Base-by-base conservation (phyloP, 2,888 invertebrate species). In the Andrena haemorrhoa region DNA sequence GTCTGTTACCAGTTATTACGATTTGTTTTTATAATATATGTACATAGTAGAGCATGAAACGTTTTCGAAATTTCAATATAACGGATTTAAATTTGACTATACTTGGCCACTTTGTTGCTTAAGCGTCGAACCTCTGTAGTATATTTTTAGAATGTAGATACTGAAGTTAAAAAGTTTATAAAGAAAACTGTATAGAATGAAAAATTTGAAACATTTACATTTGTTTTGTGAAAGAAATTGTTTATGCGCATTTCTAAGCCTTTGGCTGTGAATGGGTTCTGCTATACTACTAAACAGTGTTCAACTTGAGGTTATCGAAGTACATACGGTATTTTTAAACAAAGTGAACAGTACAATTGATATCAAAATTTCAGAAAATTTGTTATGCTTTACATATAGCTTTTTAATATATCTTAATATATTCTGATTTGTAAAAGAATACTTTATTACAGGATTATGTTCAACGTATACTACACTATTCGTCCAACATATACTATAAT, bases 1-100 rank as follows among this genome's bases (percentile, higher is more conserved):
- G 78, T 85, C 79, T 84, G 81, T 82, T 79, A 75, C 63, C 79
- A 66, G n/a, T 56, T 66, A 69, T 65, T 6, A 8, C 6, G 56
- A 58, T 64, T 51, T 23, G n/a, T 65, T 26, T 56, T 31, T n/a
- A 10, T 80, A 71, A 61, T 76, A 51, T 60, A 64, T 78, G 5
- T 61, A 51, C 41, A 41, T 41, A 77, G 65, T 2, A 61, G 65
- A 33, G 8, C 41, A 66, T 41, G 56, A 79, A 65, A 66, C 23
- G 5, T 60, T 63, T 61, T 31, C 60, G 68, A 78, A 68, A 61
- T 75, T 61, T 78, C 16, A 68, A 78, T 53, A 47, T 16, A 58
- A 23, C 23, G 23, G 23, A 23, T 23, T 23, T 23, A 23, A 66
- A 66, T 66, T 16, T 74, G 4, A 56, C 2, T 16, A 7, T 47